Percentiles rank a stretch among this genome's conserved stretches.
phyloP scores from a whole-genome alignment of 2,797 vertebrate genomes.

The Heliangelus exortis region DNA sequence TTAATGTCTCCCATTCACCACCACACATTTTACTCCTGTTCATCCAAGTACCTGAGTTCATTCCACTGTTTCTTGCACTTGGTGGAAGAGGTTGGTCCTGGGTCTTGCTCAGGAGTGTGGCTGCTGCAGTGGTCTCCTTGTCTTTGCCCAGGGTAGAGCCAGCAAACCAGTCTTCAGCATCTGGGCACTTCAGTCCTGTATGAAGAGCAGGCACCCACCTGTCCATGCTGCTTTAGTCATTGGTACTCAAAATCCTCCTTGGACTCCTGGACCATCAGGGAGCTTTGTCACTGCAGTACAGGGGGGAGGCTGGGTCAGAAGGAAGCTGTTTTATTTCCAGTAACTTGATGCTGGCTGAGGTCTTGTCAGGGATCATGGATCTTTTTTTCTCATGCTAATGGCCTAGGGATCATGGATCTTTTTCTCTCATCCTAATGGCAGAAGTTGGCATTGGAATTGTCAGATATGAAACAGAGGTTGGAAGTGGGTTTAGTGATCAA shows the following conservation, averaged over 20 bases:
- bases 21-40: neutral
- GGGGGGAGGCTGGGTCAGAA: neutral
- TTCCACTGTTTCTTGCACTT: neutral
- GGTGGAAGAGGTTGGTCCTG: neutral
- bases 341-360: neutral
- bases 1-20: neutral
- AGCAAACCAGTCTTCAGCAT: neutral
- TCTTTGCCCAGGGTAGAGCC: neutral
- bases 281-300: neutral
- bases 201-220: neutral
- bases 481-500: neutral
- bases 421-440: neutral
- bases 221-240: neutral
- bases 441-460: neutral
- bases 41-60: neutral
- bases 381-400: neutral
- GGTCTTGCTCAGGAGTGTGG: neutral
- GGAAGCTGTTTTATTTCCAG: neutral
- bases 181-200: neutral
- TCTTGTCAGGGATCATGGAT: neutral
- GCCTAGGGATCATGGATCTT: neutral
- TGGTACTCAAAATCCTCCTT: neutral
- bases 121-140: neutral
- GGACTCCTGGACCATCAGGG: neutral
- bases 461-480: neutral